phyloP scores from a whole-genome alignment of 2,888 invertebrate species.

The Drosophila fulvimacula region DNA sequence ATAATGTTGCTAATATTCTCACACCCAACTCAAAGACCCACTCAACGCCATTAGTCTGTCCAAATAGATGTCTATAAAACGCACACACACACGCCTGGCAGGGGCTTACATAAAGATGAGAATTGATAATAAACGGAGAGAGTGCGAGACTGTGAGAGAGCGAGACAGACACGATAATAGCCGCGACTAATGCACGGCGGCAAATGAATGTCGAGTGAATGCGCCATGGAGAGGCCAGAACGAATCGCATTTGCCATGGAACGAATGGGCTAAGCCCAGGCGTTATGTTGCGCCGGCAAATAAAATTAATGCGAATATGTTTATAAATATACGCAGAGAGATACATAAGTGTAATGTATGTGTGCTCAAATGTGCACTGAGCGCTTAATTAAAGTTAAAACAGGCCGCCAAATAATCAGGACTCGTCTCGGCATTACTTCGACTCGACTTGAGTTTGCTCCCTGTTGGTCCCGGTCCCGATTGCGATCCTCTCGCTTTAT shows the following conservation, averaged over 20 bases:
- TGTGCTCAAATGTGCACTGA: constrained; percentile 29
- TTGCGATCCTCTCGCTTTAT: constrained; percentile 39
- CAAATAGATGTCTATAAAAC: constrained; percentile 45
- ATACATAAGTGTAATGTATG: not conserved
- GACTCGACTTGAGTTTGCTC: not conserved
- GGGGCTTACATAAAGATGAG: constrained; percentile 50
- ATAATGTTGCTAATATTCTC: constrained; percentile 72
- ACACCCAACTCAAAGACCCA: constrained; percentile 39
- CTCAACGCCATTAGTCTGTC: constrained; percentile 61
- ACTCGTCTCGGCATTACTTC: constrained; percentile 40
- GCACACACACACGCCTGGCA: constrained; percentile 26
- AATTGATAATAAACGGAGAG: constrained; percentile 53
- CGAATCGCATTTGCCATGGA: constrained; percentile 72
- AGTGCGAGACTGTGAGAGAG: not conserved
- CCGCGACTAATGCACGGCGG: constrained; percentile 77
- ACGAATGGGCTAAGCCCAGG: constrained; percentile 56
- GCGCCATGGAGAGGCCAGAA: constrained; percentile 48
- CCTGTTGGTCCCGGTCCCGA: not conserved
- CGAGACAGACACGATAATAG: constrained; percentile 66
- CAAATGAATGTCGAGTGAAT: constrained; percentile 58
- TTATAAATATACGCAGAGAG: constrained; percentile 13
- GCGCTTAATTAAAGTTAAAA: constrained; percentile 75
- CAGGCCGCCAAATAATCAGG: constrained; percentile 68
- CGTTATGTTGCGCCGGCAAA: constrained; percentile 22
- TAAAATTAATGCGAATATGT: constrained; percentile 52